Percentiles rank a stretch among this genome's conserved stretches.
Conservation (phyloP, 2,113 vertebrate genomes). For the Ictidomys tridecemlineatus region DNA sequence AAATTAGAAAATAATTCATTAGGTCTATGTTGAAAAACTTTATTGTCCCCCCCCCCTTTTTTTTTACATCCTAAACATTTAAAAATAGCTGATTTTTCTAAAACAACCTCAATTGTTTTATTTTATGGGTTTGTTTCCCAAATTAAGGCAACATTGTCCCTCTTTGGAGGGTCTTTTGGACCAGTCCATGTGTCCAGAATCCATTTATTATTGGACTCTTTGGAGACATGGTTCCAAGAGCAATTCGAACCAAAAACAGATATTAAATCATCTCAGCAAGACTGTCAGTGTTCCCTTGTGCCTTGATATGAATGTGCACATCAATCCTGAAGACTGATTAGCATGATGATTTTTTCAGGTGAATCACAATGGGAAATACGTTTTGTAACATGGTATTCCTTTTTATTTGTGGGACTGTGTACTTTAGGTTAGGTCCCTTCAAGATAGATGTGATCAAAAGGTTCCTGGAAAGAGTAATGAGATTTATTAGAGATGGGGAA, state of each 20-base stretch:
- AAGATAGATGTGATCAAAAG: conserved; percentile 58
- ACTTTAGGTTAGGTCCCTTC: background rate
- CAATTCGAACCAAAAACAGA: background rate
- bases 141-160: background rate
- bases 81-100: background rate
- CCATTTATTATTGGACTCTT: background rate
- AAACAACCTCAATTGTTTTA: background rate
- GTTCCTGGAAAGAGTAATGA: conserved; percentile 25
- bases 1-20: background rate
- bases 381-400: background rate
- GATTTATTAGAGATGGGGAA: conserved; percentile 31
- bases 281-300: background rate
- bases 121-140: background rate
- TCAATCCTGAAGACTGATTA: conserved; percentile 16
- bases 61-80: background rate
- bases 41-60: background rate
- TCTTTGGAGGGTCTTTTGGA: background rate
- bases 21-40: background rate
- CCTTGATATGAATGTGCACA: conserved; percentile 49
- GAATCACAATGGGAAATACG: background rate
- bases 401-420: conserved; percentile 47
- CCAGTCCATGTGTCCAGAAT: background rate
- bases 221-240: background rate
- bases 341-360: background rate
- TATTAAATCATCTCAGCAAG: conserved; percentile 40